Evolutionary conservation across 2,888 invertebrate genomes (phyloP).

Genomic region (Diplolepis rosae): DNA sequence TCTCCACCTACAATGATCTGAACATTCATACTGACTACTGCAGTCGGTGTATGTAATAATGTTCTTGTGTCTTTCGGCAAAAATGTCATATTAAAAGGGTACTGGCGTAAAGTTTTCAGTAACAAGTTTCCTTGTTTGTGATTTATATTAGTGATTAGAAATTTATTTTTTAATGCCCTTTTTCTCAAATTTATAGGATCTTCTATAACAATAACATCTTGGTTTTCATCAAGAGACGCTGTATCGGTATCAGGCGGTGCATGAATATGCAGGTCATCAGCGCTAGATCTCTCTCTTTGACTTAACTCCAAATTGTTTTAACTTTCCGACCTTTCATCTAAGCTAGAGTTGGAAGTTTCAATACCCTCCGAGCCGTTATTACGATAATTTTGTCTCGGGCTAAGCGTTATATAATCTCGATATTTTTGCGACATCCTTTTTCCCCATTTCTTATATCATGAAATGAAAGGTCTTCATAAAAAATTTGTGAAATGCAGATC

Average conservation of each 20-base stretch:
- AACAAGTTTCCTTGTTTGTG: slow-evolving; percentile 31
- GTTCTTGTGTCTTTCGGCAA: slow-evolving; percentile 39
- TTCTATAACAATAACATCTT: not conserved
- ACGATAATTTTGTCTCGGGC: too few species aligned
- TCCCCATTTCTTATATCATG: not conserved
- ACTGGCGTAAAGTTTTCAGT: slow-evolving; percentile 34
- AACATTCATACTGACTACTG: slow-evolving; percentile 24
- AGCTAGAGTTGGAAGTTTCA: too few species aligned
- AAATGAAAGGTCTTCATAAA: not conserved
- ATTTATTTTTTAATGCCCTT: not conserved
- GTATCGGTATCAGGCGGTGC: not conserved
- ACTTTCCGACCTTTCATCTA: too few species aligned
- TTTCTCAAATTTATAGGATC: not conserved
- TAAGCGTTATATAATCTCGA: too few species aligned
- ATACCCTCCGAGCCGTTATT: too few species aligned
- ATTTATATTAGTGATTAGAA: slow-evolving; percentile 12
- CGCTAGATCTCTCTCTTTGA: not conserved
- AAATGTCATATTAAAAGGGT: slow-evolving; percentile 32
- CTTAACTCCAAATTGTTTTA: not conserved
- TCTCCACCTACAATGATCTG: slow-evolving; percentile 31
- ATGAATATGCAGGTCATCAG: not conserved
- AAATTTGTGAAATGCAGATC: too few species aligned
- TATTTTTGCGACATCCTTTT: too few species aligned
- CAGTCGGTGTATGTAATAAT: slow-evolving; percentile 35
- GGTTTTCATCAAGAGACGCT: not conserved